Evolutionary conservation across 1,140 invertebrate species (phyloP).

Genomic region (Anoplophora glabripennis): DNA sequence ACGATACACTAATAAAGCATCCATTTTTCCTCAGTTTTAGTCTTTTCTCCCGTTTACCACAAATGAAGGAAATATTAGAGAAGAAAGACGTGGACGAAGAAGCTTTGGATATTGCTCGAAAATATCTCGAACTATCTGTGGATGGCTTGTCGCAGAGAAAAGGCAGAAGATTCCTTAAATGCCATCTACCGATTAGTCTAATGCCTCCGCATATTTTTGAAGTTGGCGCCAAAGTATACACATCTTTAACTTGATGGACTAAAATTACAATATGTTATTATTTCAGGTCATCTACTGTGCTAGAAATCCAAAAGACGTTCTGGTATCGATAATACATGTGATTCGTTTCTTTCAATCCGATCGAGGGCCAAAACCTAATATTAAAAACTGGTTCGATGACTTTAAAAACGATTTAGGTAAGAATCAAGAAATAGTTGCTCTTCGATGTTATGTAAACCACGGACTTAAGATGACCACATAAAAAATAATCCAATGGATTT

Average conservation of each 20-base stretch:
- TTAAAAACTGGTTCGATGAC: slow-evolving; percentile 72
- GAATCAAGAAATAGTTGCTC: slow-evolving; percentile 15
- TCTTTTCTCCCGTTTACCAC: too few relatives aligned
- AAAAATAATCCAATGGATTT: too few relatives aligned
- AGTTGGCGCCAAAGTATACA: slow-evolving; percentile 58
- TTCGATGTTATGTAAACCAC: too few relatives aligned
- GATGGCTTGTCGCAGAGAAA: slow-evolving; percentile 12
- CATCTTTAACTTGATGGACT: too few relatives aligned
- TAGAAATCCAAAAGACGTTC: slow-evolving; percentile 82
- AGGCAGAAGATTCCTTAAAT: slow-evolving; percentile 65
- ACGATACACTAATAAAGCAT: too few relatives aligned
- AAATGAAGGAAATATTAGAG: too few relatives aligned
- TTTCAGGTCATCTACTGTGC: slow-evolving; percentile 70
- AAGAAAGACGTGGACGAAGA: too few relatives aligned
- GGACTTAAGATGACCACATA: too few relatives aligned
- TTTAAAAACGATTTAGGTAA: slow-evolving; percentile 73
- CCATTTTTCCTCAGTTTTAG: too few relatives aligned
- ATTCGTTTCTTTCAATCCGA: slow-evolving; percentile 69
- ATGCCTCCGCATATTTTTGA: slow-evolving; percentile 64
- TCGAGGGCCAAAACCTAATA: slow-evolving; percentile 69
- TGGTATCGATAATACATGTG: slow-evolving; percentile 79
- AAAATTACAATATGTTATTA: slow-evolving; percentile 31
- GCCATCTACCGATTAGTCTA: slow-evolving; percentile 67
- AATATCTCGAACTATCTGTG: too few relatives aligned
- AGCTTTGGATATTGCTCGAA: too few relatives aligned